Base-by-base conservation (phyloP, 1,140 invertebrate genomes). In the Tenebrio molitor region DNA sequence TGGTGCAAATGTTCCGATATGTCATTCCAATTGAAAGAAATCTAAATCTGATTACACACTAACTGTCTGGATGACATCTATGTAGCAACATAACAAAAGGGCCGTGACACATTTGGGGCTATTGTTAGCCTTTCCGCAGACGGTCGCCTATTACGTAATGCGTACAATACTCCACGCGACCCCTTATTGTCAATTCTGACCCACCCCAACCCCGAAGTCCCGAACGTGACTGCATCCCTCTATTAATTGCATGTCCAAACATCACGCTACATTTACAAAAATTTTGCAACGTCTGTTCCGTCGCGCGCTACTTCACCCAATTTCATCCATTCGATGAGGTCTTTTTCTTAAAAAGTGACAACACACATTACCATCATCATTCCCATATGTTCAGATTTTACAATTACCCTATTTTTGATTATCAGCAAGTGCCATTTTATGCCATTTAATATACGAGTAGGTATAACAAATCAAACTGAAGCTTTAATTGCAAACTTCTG, bases 211-310 rank as follows among this genome's bases (percentile, higher is more conserved):
- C 46, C 29, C 46, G 12, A 25, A n/a, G n/a, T n/a, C n/a, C n/a
- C 19, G 21, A 17, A 63, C 68, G 50, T 62, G 53, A 64, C 23
- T 62, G 62, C 69, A 42, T 65, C 58, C 69, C 58, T 71, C 69
- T 65, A 69, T 69, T 69, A 71, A 72, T 72, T 58, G 63, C 65
- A 64, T 72, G 70, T 72, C 62, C 70, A 72, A 72, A 72, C 70
- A 72, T 72, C 46, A 46, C 53, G 70, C 70, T 72, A 72, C 70
- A 72, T 72, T 72, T 72, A 58, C 39, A 64, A 72, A 66, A 72
- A 66, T 67, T 53, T 25, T 2, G 36, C 12, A 10, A 33, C 29
- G 29, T 33, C 29, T 33, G 29, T 33, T 33, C 29, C 29, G 29
- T 33, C 10, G 4, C 29, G 29, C 29, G 10, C 29, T 5, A 33